These are phyloP conservation scores for Esox lucius DNA, from an alignment of 2,797 vertebrate genomes.

Conservation along the genomic window DNA sequence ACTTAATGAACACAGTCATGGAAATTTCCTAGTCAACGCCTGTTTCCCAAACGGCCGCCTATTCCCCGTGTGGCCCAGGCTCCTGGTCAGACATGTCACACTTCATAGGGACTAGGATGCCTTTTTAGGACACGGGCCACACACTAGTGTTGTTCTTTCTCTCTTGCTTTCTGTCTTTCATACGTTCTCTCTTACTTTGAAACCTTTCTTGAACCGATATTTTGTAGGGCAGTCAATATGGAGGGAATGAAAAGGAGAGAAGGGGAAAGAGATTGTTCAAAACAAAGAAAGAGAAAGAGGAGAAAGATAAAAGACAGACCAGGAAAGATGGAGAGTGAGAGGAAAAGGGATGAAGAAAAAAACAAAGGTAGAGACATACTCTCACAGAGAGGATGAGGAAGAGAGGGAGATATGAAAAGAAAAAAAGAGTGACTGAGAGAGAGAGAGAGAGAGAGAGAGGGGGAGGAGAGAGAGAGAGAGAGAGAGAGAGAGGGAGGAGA, in stretches of 20 bases:
- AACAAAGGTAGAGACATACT: too few species aligned
- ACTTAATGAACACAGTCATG: slow-evolving; percentile 74
- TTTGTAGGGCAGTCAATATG: neutral
- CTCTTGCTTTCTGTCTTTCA: neutral
- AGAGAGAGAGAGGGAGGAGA: neutral
- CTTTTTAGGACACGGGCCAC: neutral
- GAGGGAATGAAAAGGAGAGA: neutral
- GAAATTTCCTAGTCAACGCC: slow-evolving; percentile 72
- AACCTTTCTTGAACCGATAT: neutral
- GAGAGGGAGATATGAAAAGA: too few species aligned
- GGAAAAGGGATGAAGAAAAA: too few species aligned
- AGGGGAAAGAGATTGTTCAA: too few species aligned
- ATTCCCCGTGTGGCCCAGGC: neutral
- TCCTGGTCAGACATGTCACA: neutral
- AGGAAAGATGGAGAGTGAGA: too few species aligned
- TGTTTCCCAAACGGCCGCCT: neutral
- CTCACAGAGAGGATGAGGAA: too few species aligned
- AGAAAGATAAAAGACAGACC: too few species aligned
- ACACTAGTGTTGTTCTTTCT: slow-evolving; percentile 52
- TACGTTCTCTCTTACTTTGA: neutral
- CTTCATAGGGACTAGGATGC: neutral
- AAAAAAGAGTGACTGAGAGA: too few species aligned
- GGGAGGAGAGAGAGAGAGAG: too few species aligned
- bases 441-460: neutral
- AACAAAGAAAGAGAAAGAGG: too few species aligned